These are phyloP conservation scores for Pseudorhiza aurosa DNA, from an alignment of 30 jellyfish, hydroid and myxozoan species.

Conservation along the genomic window DNA sequence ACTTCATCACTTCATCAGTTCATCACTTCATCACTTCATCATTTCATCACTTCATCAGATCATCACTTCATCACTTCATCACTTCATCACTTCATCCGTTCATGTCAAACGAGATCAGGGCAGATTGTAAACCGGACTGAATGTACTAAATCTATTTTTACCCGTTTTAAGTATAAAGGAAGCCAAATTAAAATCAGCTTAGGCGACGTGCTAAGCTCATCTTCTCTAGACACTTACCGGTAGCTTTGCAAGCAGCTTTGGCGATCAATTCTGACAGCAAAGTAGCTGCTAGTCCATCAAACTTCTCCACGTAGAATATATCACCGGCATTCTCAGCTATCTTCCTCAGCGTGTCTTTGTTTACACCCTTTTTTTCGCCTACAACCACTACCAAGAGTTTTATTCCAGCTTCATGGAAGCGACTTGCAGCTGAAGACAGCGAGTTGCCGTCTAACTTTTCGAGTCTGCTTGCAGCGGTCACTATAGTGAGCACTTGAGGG, in stretches of 20 bases:
- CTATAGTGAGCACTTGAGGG: constrained; percentile 49
- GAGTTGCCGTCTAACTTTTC: constrained; percentile 23
- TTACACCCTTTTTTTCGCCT: constrained; percentile 34
- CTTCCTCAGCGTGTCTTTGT: not conserved
- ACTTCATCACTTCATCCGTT: too few relatives aligned
- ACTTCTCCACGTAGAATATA: constrained; percentile 24
- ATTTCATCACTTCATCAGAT: too few relatives aligned
- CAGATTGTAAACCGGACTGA: too few relatives aligned
- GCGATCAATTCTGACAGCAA: constrained; percentile 8
- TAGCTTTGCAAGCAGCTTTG: constrained; percentile 30
- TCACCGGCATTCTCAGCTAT: constrained; percentile 6
- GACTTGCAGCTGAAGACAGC: constrained; percentile 14
- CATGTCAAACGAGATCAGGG: too few relatives aligned
- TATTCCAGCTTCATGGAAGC: constrained; percentile 50
- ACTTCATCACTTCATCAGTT: too few relatives aligned
- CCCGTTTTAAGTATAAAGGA: too few relatives aligned
- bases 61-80: too few relatives aligned
- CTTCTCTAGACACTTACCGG: constrained; percentile 68
- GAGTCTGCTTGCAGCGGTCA: constrained; percentile 37
- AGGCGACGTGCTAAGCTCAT: too few relatives aligned
- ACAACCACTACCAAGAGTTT: constrained; percentile 36
- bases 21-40: too few relatives aligned
- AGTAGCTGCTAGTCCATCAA: constrained; percentile 16
- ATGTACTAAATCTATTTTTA: too few relatives aligned
- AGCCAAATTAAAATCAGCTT: too few relatives aligned